A percentile compares a stretch with the other conserved stretches of the same genome.
Evolutionary conservation across 2,888 invertebrate species (phyloP).

Genomic region (Eristalinus aeneus): DNA sequence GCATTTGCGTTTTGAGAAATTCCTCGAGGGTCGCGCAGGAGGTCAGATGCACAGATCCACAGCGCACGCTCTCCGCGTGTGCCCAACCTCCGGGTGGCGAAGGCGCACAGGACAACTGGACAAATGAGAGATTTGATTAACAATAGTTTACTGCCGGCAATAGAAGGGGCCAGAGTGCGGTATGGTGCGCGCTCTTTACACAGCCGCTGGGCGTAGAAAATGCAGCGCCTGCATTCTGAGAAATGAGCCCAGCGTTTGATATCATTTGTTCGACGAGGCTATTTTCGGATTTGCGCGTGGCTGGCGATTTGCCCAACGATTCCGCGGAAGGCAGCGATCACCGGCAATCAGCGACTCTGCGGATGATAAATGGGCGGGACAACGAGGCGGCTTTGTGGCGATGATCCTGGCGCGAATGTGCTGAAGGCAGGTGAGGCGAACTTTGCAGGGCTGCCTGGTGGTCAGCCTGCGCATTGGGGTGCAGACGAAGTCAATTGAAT

Average conservation of each 20-base stretch:
- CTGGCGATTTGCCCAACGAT: slow-evolving; percentile 2
- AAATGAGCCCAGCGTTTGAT: slow-evolving; percentile 63
- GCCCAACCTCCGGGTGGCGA: slow-evolving; percentile 58
- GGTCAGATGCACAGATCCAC: slow-evolving; percentile 43
- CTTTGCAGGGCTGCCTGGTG: background rate
- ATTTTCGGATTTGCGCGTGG: slow-evolving; percentile 58
- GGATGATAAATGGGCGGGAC: slow-evolving; percentile 32
- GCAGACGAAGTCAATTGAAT: background rate
- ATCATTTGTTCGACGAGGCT: slow-evolving; percentile 65
- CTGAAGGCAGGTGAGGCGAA: background rate
- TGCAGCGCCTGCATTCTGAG: slow-evolving; percentile 48
- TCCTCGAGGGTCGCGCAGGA: slow-evolving; percentile 63
- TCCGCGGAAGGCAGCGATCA: slow-evolving; percentile 35
- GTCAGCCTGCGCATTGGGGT: background rate
- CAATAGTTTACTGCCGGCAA: slow-evolving; percentile 65
- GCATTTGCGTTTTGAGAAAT: slow-evolving; percentile 65
- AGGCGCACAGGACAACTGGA: slow-evolving; percentile 57
- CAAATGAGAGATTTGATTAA: slow-evolving; percentile 71
- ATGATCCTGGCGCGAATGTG: slow-evolving; percentile 7
- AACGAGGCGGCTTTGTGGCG: slow-evolving; percentile 4
- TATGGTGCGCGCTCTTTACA: slow-evolving; percentile 57
- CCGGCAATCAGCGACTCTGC: slow-evolving; percentile 45
- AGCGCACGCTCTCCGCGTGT: background rate
- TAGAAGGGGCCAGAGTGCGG: slow-evolving; percentile 46
- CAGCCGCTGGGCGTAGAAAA: slow-evolving; percentile 42